Percentiles rank a stretch among this genome's conserved stretches.
These are phyloP conservation scores for Eristalis intricaria DNA, from an alignment of 2,888 invertebrate species.

Conservation along the genomic window DNA sequence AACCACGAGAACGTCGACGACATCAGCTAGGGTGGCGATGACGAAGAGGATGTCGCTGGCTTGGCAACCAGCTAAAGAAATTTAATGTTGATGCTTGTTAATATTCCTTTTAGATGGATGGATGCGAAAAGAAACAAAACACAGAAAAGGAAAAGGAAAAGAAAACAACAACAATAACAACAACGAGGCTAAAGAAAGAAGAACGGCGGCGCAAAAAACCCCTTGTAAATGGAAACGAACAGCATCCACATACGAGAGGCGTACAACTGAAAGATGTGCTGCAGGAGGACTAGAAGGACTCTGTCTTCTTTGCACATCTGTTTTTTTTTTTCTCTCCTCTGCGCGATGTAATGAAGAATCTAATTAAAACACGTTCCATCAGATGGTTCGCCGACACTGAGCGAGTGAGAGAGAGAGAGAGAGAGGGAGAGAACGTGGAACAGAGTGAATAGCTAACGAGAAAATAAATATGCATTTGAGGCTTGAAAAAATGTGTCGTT, in stretches of 20 bases:
- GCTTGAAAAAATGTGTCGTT: background rate
- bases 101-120: constrained; percentile 67
- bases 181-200: background rate
- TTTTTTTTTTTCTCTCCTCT: background rate
- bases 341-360: constrained; percentile 42
- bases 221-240: constrained; percentile 36
- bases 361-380: constrained; percentile 62
- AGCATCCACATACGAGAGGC: constrained; percentile 22
- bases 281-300: constrained; percentile 1
- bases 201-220: background rate
- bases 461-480: constrained; percentile 22
- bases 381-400: constrained; percentile 4
- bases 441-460: background rate
- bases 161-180: background rate
- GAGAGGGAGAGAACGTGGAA: background rate
- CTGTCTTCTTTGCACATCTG: constrained; percentile 26
- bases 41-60: background rate
- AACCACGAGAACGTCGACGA: constrained; percentile 30
- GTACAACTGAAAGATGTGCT: background rate
- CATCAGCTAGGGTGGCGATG: background rate
- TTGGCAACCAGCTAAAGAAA: constrained; percentile 46
- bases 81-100: constrained; percentile 69
- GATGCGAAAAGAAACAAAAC: constrained; percentile 42
- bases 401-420: constrained; percentile 2
- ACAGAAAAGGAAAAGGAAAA: constrained; percentile 7